Base-by-base conservation (phyloP, 1,140 invertebrate genomes). In the Papilio dardanus region DNA sequence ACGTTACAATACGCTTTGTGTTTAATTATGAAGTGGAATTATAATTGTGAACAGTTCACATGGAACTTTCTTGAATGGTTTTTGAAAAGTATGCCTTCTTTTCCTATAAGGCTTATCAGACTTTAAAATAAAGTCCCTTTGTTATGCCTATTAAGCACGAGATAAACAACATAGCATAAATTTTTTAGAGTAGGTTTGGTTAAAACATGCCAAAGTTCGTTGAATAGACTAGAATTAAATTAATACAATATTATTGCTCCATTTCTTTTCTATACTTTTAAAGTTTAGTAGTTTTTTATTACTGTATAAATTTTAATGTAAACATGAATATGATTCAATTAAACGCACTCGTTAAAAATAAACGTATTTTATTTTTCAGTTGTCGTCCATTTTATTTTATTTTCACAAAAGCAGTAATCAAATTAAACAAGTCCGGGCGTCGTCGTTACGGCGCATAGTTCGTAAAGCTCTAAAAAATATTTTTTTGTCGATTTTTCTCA, bases 401-500 rank as follows among this genome's bases (percentile, higher is more conserved):
- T 62, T 62, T 30, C 21, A 62, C 54, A 62, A 62, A 62, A 62
- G 54, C 54, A 28, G 54, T 62, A 62, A 62, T 62, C 54, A 62
- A 62, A 62, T 62, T 62, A 62, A 62, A 62, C 54, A 62, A 62
- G 21, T 62, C 54, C 54, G 54, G 54, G 54, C 54, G 54, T 62
- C 54, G 54, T 62, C 54, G 54, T 62, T 62, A 28, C 24, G 54
- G 21, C 10, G 24, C 54, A 28, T 28, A 62, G 12, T 62, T 28
- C 24, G 24, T 62, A 62, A 62, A 30, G 54, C 54, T 62, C 30
- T 21, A 54, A 54, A 54, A 21, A 54, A 54, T 28, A 28, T 62
- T 62, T 62, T 62, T 62, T 14, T 62, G 54, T 62, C 54, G 54
- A 62, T 62, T 62, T 62, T 62, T 62, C 54, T 62, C 54, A 62